Conservation (phyloP, 2,888 invertebrate genomes). For the Dichetophora obliterata region DNA sequence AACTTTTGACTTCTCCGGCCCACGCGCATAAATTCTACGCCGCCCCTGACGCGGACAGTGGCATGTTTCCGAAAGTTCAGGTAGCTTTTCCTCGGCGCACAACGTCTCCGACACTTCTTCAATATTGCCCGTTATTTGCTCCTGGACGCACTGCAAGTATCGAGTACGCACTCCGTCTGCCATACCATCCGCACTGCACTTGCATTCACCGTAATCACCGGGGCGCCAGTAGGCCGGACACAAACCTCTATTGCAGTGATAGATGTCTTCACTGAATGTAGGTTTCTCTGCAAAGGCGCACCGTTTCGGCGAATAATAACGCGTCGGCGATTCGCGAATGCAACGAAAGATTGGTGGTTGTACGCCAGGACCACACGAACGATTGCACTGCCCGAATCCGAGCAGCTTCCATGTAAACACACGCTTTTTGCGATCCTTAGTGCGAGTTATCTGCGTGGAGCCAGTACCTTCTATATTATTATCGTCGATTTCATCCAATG, state of each 20-base stretch:
- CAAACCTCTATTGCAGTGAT: slow-evolving; percentile 80
- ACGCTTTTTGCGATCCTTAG: slow-evolving; percentile 71
- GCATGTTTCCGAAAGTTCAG: slow-evolving; percentile 67
- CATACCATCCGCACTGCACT: slow-evolving; percentile 73
- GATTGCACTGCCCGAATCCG: slow-evolving; percentile 83
- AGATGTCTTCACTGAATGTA: slow-evolving; percentile 71
- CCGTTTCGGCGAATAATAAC: slow-evolving; percentile 76
- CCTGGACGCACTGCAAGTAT: slow-evolving; percentile 77
- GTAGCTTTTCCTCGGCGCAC: slow-evolving; percentile 73
- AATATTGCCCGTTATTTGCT: slow-evolving; percentile 60
- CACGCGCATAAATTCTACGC: slow-evolving; percentile 51
- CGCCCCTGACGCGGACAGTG: slow-evolving; percentile 59
- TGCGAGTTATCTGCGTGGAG: slow-evolving; percentile 45
- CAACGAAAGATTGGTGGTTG: slow-evolving; percentile 70
- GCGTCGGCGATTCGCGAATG: slow-evolving; percentile 76
- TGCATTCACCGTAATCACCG: slow-evolving; percentile 83
- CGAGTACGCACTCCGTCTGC: slow-evolving; percentile 78
- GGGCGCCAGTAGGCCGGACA: slow-evolving; percentile 86
- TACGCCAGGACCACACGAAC: slow-evolving; percentile 78
- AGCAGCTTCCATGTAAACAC: slow-evolving; percentile 80
- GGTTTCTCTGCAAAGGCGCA: slow-evolving; percentile 77
- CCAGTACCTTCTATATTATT: slow-evolving; percentile 48
- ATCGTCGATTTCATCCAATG: slow-evolving; percentile 59
- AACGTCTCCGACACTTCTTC: slow-evolving; percentile 72
- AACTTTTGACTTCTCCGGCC: slow-evolving; percentile 49